Conservation (phyloP, 2,797 vertebrate species). For the Coranthus polyacanthus region DNA sequence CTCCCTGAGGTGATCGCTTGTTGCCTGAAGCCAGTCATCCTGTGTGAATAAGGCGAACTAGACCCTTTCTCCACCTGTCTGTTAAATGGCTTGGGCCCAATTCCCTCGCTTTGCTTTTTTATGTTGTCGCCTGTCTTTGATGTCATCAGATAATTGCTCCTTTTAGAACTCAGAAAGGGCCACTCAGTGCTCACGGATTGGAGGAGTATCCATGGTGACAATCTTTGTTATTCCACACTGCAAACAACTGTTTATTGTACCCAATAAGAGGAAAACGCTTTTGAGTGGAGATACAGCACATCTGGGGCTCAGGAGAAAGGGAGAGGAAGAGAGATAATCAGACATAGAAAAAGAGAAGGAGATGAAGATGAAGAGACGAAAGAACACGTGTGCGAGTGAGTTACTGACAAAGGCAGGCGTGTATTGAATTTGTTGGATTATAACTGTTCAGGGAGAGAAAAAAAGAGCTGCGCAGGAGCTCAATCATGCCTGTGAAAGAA, state of each 20-base stretch:
- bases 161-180: slow-evolving; percentile 80
- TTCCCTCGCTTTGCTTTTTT: slow-evolving; percentile 73
- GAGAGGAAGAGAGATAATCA: slow-evolving; percentile 19
- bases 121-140: slow-evolving; percentile 80
- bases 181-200: slow-evolving; percentile 67
- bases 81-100: slow-evolving; percentile 65
- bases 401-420: slow-evolving; percentile 16
- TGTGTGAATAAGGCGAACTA: slow-evolving; percentile 52
- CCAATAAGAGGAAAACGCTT: slow-evolving; percentile 53
- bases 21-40: slow-evolving; percentile 45
- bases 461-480: slow-evolving; percentile 13
- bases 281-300: slow-evolving; percentile 63
- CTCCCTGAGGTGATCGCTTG: slow-evolving; percentile 28
- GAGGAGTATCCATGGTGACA: slow-evolving; percentile 79
- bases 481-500: neutral
- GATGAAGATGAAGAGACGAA: slow-evolving; percentile 24
- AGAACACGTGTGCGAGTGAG: slow-evolving; percentile 18
- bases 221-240: slow-evolving; percentile 77
- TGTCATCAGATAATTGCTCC: slow-evolving; percentile 87
- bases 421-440: slow-evolving; percentile 20
- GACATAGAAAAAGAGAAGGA: slow-evolving; percentile 29
- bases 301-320: slow-evolving; percentile 59
- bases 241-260: slow-evolving; percentile 77
- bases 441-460: slow-evolving; percentile 19
- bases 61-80: slow-evolving; percentile 64